phyloP scores from a whole-genome alignment of 2,113 vertebrate genomes.

The Rhabdornis inornatus region DNA sequence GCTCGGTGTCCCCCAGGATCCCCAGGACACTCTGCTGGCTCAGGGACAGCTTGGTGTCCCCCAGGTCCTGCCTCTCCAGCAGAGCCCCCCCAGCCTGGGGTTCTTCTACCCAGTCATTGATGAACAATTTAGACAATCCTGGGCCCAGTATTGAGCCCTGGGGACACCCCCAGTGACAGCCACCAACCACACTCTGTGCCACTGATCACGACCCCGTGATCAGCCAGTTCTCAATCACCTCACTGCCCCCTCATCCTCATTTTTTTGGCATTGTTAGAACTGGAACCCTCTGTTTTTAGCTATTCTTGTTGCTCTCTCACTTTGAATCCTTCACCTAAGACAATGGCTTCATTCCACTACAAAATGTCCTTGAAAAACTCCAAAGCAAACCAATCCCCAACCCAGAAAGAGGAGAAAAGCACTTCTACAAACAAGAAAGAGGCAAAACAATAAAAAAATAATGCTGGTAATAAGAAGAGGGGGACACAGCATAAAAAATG shows the following conservation, averaged over 20 bases:
- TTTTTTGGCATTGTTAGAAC: not conserved
- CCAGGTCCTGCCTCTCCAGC: not conserved
- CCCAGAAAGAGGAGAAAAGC: not conserved
- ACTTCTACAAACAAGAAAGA: not conserved
- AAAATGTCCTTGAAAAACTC: not conserved
- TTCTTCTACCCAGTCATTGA: accelerated
- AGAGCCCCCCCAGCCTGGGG: accelerated
- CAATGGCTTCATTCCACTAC: not conserved
- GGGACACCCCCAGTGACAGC: not conserved
- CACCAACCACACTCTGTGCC: not conserved
- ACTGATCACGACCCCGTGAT: accelerated
- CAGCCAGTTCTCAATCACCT: not conserved
- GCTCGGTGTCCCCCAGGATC: not conserved
- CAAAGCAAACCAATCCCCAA: not conserved
- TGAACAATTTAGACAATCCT: not conserved
- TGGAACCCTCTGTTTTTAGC: accelerated
- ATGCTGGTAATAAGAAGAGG: not conserved
- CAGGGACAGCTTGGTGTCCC: not conserved
- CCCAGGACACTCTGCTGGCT: not conserved
- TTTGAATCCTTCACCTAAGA: not conserved
- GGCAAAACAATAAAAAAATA: not conserved
- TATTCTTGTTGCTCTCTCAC: not conserved
- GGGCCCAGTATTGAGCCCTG: not conserved
- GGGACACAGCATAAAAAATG: not conserved
- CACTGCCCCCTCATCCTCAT: not conserved